These are phyloP conservation scores for Budorcas taxicolor DNA, from an alignment of 2,113 vertebrate genomes.

Conservation along the genomic window DNA sequence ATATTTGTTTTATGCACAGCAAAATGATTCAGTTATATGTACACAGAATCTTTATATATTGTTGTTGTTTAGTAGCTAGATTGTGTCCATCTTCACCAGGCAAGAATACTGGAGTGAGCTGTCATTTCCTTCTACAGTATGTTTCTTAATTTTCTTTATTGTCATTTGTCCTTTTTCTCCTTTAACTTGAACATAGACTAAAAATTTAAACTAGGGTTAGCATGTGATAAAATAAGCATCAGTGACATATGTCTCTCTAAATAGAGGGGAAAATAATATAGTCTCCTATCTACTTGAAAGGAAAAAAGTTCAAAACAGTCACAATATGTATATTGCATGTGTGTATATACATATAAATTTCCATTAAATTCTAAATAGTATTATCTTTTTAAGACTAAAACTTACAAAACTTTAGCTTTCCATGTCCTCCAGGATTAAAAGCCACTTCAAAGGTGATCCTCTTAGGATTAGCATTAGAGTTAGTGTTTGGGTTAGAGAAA, in stretches of 20 bases:
- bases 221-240: slow-evolving; percentile 50
- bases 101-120: not conserved
- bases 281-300: slow-evolving; percentile 49
- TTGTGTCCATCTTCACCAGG: not conserved
- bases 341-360: not conserved
- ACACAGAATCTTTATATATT: not conserved
- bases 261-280: not conserved
- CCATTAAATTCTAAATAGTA: not conserved
- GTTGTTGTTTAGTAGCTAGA: not conserved
- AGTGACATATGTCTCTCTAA: not conserved
- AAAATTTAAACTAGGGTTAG: slow-evolving; percentile 6
- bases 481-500: not conserved
- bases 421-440: not conserved
- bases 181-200: not conserved
- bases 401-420: slow-evolving; percentile 40
- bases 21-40: not conserved
- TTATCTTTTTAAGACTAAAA: slow-evolving; percentile 19
- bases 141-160: slow-evolving; percentile 26
- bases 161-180: slow-evolving; percentile 52
- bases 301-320: slow-evolving; percentile 56
- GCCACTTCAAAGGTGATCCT: not conserved
- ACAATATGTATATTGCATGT: not conserved
- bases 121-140: not conserved
- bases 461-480: not conserved
- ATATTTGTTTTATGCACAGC: not conserved